These are phyloP conservation scores for Tachina lurida DNA, from an alignment of 2,888 invertebrate genomes.

Conservation along the genomic window DNA sequence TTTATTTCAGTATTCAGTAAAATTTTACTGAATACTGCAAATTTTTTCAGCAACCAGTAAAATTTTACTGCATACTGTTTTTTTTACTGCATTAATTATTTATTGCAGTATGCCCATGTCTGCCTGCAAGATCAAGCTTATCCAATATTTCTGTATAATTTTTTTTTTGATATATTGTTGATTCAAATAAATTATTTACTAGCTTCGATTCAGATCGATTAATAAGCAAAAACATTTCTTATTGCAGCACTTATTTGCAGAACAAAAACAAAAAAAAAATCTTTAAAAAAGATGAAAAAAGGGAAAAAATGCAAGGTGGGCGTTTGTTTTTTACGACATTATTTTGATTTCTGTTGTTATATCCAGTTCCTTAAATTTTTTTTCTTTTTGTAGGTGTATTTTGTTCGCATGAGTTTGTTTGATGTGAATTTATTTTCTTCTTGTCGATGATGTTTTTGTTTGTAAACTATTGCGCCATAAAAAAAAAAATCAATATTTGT, in stretches of 20 bases:
- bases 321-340: slow-evolving; percentile 49
- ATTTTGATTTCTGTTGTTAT: slow-evolving; percentile 41
- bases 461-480: background rate
- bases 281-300: background rate
- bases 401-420: slow-evolving; percentile 40
- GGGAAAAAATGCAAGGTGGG: slow-evolving; percentile 51
- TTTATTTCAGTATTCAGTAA: too few relatives aligned
- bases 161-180: too few relatives aligned
- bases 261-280: background rate
- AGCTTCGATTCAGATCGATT: too few relatives aligned
- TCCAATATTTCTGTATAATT: too few relatives aligned
- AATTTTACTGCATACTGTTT: too few relatives aligned
- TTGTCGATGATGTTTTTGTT: slow-evolving; percentile 25
- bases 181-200: too few relatives aligned
- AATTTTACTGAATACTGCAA: too few relatives aligned
- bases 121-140: too few relatives aligned
- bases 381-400: slow-evolving; percentile 42
- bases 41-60: too few relatives aligned
- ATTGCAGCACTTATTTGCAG: background rate
- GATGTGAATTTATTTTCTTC: slow-evolving; percentile 17
- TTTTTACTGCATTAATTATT: too few relatives aligned
- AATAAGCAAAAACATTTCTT: background rate
- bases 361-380: slow-evolving; percentile 4
- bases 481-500: slow-evolving; percentile 35
- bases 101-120: too few relatives aligned